Evolutionary conservation across 1,140 invertebrate genomes (phyloP).

Genomic region (Dendrolimus kikuchii): DNA sequence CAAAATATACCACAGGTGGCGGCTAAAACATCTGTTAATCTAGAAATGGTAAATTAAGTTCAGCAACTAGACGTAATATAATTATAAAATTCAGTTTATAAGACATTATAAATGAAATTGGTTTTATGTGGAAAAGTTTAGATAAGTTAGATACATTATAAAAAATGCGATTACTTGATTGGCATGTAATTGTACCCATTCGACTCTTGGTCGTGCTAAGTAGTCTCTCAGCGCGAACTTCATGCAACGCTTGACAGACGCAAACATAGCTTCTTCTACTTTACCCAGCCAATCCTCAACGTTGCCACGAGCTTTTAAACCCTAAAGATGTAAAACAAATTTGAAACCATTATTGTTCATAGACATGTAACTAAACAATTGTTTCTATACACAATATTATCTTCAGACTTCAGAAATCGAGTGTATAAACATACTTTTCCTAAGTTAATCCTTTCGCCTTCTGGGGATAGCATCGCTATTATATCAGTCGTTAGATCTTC

Average conservation of each 20-base stretch:
- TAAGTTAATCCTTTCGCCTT: conserved; percentile 84
- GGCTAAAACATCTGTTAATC: no score
- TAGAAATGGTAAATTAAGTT: no score
- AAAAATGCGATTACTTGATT: conserved; percentile 52
- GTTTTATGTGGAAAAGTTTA: no score
- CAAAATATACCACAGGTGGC: no score
- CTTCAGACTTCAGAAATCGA: no score
- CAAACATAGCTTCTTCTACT: conserved; percentile 90
- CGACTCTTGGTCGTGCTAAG: conserved; percentile 66
- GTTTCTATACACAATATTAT: no score
- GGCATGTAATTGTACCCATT: conserved; percentile 75
- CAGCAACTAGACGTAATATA: no score
- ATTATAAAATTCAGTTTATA: no score
- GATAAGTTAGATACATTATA: no score
- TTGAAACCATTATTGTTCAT: no score
- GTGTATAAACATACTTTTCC: conserved; percentile 75
- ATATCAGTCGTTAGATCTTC: conserved; percentile 83
- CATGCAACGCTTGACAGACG: conserved; percentile 82
- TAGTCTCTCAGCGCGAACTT: conserved; percentile 79
- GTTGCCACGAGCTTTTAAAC: conserved; percentile 87
- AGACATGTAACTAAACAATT: no score
- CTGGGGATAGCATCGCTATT: conserved; percentile 88
- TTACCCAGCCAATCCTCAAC: conserved; percentile 92
- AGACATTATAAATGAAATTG: no score
- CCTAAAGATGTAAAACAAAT: conserved; percentile 51